Base-by-base conservation (phyloP, 2,888 invertebrate species). In the Tetrapedia diversipes region DNA sequence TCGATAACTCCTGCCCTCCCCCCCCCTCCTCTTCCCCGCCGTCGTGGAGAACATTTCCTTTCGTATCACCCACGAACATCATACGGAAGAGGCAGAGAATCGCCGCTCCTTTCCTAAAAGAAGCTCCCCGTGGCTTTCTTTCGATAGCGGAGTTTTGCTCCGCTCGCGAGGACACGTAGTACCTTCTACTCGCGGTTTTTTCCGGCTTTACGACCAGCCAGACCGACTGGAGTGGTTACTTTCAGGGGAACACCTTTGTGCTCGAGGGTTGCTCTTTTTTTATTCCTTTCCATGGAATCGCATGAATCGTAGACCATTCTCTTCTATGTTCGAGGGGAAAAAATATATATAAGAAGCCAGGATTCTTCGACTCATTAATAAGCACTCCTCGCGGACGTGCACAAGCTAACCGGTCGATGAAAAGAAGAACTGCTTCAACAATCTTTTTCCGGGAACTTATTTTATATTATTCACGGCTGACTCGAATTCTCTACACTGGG, bases 1-100 rank as follows among this genome's bases (percentile, higher is more conserved):
- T 80, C 82, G 80, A 77, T 80, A 74, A 59, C 70, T 64, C 63
- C 34, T n/a, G 22, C 49, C 41, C 47, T 16, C 19, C 47, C 24
- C 11, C 29, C n/a, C n/a, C 54, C n/a, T 39, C 22, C 19, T 0
- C n/a, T 6, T 53, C 32, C 16, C 16, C 47, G 16, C 27, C 65
- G 14, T 27, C 27, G 27, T 11, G 53, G 29, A 16, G 24, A 74
- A 76, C 63, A 45, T 67, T 60, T 76, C 59, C 47, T 63, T 54
- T 66, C 47, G 45, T 59, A 65, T 68, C 41, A 34, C 37, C 47
- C 19, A 10, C 41, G 4, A 4, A 41, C n/a, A 41, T 1, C 6
- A 19, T 11, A 6, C 37, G 41, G 14, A 57, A 43, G 22, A 27
- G 41, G 34, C 14, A 11, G 14, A 22, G 57, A 53, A 64, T 43